Evolutionary conservation across 2,797 vertebrate genomes (phyloP), one percentile per base, ranked within the genome.

Genomic region (Pogoniulus pusillus): DNA sequence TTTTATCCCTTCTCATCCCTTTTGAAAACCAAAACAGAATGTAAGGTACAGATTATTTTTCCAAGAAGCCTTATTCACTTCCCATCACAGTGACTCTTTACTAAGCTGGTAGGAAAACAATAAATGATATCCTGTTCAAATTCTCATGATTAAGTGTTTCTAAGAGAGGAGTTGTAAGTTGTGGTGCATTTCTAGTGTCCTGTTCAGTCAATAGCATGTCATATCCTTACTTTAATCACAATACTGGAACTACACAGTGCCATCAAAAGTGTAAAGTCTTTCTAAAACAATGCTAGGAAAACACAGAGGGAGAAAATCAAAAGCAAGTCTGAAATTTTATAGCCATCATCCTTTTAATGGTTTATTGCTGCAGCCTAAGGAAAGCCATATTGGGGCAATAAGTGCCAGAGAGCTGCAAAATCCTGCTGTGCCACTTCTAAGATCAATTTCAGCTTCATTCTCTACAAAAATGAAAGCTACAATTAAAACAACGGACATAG

Each of bases 371-470:
- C 49, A 80, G 54, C 17, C 16, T 63, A 77, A 54, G 59, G 16
- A 72, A 23, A n/a, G 24, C 32, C 64, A 49, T 79, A 83, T 17
- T 79, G 60, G 43, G 76, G 43, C 41, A 82, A 62, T 57, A 32
- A 76, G 62, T 91, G 65, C 35, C 78, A 77, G 73, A 84, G 60
- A 73, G 62, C 54, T 71, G 54, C 60, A 88, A 92, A 93, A 90
- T 58, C 54, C 62, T 86, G 58, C 83, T 74, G 62, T 45, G 34
- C 14, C 63, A 55, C 37, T 75, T 80, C 43, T 60, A 68, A 78
- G 45, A 73, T 13, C 6, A 86, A n/a, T 76, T 76, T 85, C 64
- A 79, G 29, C 35, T 70, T 32, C 16, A 29, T 64, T 77, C 45
- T 63, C 54, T 57, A 14, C 26, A n/a, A 79, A 89, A 45, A 74